Conservation (phyloP, 1,140 invertebrate species). For the Hyles euphorbiae region DNA sequence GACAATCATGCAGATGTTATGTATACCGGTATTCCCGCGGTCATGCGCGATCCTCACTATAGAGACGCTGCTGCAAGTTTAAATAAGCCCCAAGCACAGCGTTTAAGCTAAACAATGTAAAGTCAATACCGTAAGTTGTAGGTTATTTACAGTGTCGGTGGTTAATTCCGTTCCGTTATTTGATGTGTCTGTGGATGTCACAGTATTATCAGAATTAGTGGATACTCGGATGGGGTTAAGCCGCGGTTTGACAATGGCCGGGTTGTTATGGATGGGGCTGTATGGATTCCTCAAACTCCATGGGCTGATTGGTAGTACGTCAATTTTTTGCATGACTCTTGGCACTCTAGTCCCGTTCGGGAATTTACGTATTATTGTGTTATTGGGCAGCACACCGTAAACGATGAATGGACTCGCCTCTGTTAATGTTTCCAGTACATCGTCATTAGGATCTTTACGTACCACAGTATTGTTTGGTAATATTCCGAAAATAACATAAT, state of each 20-base stretch:
- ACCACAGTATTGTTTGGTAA: constrained; percentile 85
- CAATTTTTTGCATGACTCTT: constrained; percentile 77
- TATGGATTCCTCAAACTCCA: constrained; percentile 74
- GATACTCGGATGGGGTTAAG: constrained; percentile 73
- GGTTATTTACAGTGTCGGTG: constrained; percentile 76
- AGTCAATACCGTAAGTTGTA: constrained; percentile 71
- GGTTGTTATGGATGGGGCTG: constrained; percentile 75
- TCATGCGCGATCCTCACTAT: constrained; percentile 24
- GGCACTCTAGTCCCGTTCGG: constrained; percentile 84
- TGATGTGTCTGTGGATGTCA: constrained; percentile 65
- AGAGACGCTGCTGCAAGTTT: constrained; percentile 27
- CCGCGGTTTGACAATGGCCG: constrained; percentile 74
- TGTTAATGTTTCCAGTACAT: constrained; percentile 79
- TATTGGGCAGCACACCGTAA: constrained; percentile 83
- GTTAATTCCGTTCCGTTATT: constrained; percentile 73
- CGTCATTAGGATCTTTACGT: constrained; percentile 81
- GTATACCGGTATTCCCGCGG: constrained; percentile 18
- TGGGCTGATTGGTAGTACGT: constrained; percentile 75
- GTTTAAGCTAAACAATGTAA: constrained; percentile 69
- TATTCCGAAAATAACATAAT: constrained; percentile 83
- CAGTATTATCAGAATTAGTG: constrained; percentile 75
- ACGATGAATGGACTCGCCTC: constrained; percentile 82
- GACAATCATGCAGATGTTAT: constrained; percentile 54
- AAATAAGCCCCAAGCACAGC: constrained; percentile 53
- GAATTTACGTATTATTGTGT: constrained; percentile 83